Evolutionary conservation across 2,113 vertebrate species (phyloP).

Genomic region (Leptocoma aspasia): DNA sequence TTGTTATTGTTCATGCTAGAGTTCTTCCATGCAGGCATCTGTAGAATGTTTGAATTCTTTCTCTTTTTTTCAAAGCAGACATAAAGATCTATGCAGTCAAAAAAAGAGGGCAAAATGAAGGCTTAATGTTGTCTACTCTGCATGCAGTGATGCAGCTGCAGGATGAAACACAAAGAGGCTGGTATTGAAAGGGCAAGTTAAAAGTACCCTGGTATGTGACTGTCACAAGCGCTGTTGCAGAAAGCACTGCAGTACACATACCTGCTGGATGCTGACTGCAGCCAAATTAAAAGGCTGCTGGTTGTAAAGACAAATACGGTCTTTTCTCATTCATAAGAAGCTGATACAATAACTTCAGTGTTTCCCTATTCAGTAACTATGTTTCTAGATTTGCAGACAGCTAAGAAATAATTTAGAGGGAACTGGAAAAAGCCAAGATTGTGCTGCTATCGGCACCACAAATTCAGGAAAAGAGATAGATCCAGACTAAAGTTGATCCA

Average conservation of each 20-base stretch:
- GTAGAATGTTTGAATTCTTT: background rate
- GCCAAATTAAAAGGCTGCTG: background rate
- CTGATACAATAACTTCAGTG: background rate
- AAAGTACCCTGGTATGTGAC: background rate
- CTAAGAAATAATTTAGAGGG: background rate
- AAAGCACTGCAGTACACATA: background rate
- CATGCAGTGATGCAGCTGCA: background rate
- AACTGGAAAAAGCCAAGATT: background rate
- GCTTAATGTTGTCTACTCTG: background rate
- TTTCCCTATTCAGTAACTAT: background rate
- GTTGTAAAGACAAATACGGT: background rate
- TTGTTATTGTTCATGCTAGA: background rate
- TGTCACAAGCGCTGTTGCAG: background rate
- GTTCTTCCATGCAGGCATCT: background rate
- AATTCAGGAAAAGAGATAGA: background rate
- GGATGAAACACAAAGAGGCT: background rate
- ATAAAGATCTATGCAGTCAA: background rate
- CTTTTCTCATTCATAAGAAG: background rate
- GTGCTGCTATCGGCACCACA: accelerated
- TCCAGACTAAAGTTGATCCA: background rate
- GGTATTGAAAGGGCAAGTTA: background rate
- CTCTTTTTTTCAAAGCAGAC: background rate
- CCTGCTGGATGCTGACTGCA: background rate
- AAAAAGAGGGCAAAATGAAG: background rate
- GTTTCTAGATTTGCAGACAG: background rate